phyloP scores from a whole-genome alignment of 2,888 invertebrate genomes.

The Ophion slaviceki region DNA sequence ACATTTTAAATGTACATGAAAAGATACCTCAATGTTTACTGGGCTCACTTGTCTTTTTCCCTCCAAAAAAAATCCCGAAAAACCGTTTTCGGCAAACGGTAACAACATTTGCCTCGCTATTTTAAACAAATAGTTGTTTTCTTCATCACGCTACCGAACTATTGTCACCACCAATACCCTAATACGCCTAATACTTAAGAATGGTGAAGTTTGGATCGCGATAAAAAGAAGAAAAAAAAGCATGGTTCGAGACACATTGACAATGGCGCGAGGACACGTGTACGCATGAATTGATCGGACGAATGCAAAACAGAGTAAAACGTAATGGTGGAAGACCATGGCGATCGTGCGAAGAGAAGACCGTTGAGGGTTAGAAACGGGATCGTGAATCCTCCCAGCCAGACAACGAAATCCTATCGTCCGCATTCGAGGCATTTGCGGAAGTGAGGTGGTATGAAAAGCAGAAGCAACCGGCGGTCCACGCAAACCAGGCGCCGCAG shows the following conservation, averaged over 20 bases:
- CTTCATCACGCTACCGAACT: too few species aligned
- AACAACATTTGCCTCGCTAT: too few species aligned
- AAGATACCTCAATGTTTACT: too few species aligned
- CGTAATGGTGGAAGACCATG: slow-evolving; percentile 65
- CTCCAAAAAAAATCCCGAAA: too few species aligned
- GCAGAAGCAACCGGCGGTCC: slow-evolving; percentile 76
- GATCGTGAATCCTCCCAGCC: slow-evolving; percentile 40
- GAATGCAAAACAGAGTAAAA: slow-evolving; percentile 55
- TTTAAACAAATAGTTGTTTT: too few species aligned
- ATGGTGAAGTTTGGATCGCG: too few species aligned
- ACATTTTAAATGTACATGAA: too few species aligned
- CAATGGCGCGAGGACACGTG: neutral
- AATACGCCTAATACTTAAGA: too few species aligned
- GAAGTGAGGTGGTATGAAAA: slow-evolving; percentile 53
- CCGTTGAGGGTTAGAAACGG: slow-evolving; percentile 18
- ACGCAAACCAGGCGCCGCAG: slow-evolving; percentile 51
- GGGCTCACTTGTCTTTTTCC: too few species aligned
- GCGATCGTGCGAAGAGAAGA: slow-evolving; percentile 25
- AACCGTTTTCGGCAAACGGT: too few species aligned
- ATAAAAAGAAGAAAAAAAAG: neutral
- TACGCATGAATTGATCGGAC: slow-evolving; percentile 8
- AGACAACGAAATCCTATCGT: slow-evolving; percentile 43
- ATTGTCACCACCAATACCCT: too few species aligned
- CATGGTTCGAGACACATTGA: neutral
- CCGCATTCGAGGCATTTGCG: slow-evolving; percentile 45